Percentiles rank a stretch among this genome's conserved stretches.
Evolutionary conservation across 1,140 invertebrate genomes (phyloP).

Genomic region (Drosophila bocqueti): DNA sequence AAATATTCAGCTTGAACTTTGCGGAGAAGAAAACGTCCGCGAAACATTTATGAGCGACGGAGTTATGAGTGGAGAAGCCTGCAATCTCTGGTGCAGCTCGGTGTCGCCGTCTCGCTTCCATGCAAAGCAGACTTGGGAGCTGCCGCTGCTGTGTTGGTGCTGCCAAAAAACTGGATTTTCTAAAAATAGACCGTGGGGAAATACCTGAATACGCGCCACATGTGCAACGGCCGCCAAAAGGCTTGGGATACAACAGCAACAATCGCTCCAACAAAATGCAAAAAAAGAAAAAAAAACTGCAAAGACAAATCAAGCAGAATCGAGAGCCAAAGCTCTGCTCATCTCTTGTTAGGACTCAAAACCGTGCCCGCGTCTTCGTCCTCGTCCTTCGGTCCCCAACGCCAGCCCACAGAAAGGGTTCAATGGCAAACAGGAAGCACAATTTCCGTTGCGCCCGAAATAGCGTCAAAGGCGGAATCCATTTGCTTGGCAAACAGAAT

Average conservation of each 20-base stretch:
- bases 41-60: conserved; percentile 54
- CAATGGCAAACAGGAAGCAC: conserved; percentile 60
- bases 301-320: conserved; percentile 37
- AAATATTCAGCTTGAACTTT: conserved; percentile 34
- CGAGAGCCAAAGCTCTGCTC: conserved; percentile 17
- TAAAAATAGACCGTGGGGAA: conserved; percentile 83
- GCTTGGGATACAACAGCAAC: conserved; percentile 34
- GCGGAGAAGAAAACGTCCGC: conserved; percentile 13
- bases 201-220: conserved; percentile 82
- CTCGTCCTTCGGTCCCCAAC: conserved; percentile 13
- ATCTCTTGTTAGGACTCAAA: conserved; percentile 32
- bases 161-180: conserved; percentile 84
- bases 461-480: conserved; percentile 26
- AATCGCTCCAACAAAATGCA: conserved; percentile 22
- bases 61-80: conserved; percentile 53
- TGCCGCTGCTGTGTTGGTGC: conserved; percentile 28
- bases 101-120: conserved; percentile 32
- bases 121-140: conserved; percentile 63
- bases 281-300: conserved; percentile 19
- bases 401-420: conserved; percentile 23
- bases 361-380: background rate
- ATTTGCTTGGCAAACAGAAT: conserved; percentile 36
- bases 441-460: conserved; percentile 61
- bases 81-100: conserved; percentile 32
- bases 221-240: conserved; percentile 79